Percentiles rank a stretch among this genome's conserved stretches.
phyloP scores from a whole-genome alignment of 2,113 vertebrate genomes.

The Neoarius graeffei region DNA sequence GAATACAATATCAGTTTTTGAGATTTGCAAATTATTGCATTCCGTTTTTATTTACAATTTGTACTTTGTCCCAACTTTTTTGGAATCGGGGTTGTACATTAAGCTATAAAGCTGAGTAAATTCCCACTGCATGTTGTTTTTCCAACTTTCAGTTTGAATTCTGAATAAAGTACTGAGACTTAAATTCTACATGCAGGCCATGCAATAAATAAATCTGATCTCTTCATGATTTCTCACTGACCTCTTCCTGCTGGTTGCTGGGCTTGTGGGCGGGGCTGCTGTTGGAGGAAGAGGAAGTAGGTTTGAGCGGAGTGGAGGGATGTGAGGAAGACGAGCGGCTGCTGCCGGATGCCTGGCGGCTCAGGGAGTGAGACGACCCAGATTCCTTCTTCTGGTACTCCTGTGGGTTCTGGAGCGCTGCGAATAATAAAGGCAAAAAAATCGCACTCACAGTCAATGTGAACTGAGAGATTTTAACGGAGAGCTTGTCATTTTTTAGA shows the following conservation, averaged over 20 bases:
- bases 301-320: slow-evolving; percentile 81
- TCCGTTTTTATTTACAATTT: no score
- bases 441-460: neutral
- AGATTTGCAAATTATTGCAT: no score
- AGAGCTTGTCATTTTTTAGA: neutral
- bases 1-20: no score
- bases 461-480: neutral
- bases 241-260: slow-evolving; percentile 84
- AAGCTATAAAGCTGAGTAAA: neutral
- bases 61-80: no score
- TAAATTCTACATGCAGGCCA: neutral
- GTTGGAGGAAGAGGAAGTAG: slow-evolving; percentile 83
- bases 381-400: slow-evolving; percentile 93
- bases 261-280: slow-evolving; percentile 86
- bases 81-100: no score
- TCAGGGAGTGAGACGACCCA: slow-evolving; percentile 68
- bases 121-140: neutral
- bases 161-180: neutral
- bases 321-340: slow-evolving; percentile 79
- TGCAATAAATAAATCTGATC: neutral
- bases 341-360: slow-evolving; percentile 76
- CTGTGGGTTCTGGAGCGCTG: slow-evolving; percentile 95
- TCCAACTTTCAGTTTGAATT: neutral
- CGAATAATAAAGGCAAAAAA: neutral
- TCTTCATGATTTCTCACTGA: slow-evolving; percentile 53